A percentile compares a stretch with the other conserved stretches of the same genome.
Conservation (phyloP, 1,140 invertebrate genomes). For the Tetramorium alpestre region DNA sequence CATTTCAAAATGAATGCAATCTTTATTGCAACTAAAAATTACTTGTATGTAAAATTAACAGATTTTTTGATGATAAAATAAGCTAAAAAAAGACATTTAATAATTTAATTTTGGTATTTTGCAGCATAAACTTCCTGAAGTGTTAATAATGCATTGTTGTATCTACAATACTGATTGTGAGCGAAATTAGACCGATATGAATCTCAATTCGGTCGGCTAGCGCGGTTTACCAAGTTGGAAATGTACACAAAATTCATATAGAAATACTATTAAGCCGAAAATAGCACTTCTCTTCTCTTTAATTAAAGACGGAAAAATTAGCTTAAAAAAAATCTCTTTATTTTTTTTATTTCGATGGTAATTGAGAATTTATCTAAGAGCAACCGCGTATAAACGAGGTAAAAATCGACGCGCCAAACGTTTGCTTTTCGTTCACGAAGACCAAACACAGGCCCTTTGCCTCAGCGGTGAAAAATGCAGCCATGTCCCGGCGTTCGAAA, state of each 20-base stretch:
- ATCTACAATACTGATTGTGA: no score
- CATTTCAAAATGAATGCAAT: background rate
- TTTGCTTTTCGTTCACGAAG: constrained; percentile 4
- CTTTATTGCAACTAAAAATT: background rate
- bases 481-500: constrained; percentile 1
- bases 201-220: no score
- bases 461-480: constrained; percentile 27
- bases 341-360: background rate
- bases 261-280: no score
- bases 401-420: constrained; percentile 32
- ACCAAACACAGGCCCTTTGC: background rate
- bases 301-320: background rate
- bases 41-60: background rate
- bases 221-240: no score
- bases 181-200: no score
- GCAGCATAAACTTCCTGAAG: no score
- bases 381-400: background rate
- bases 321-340: background rate
- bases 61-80: background rate
- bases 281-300: no score
- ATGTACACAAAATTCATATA: no score
- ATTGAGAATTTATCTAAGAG: background rate
- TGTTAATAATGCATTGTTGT: no score
- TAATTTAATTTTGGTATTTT: no score
- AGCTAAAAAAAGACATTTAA: background rate